A percentile compares a stretch with the other conserved stretches of the same genome.
Evolutionary conservation across 1,140 invertebrate genomes (phyloP).

Genomic region (Drosophila subpulchrella): DNA sequence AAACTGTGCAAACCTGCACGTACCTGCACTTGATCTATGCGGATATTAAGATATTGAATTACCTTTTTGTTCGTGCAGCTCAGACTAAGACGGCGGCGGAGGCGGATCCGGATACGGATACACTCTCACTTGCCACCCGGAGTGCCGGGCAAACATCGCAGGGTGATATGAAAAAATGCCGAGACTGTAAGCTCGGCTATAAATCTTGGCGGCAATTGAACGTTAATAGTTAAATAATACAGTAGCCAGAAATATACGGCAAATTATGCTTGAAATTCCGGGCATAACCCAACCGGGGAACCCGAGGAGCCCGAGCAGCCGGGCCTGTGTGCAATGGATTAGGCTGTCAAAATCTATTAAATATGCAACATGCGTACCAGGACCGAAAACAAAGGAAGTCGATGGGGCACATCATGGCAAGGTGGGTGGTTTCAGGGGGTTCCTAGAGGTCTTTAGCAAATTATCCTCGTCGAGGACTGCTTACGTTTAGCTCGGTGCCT

Average conservation of each 20-base stretch:
- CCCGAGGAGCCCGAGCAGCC: constrained; percentile 27
- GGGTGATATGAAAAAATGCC: constrained; percentile 62
- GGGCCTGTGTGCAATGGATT: constrained; percentile 49
- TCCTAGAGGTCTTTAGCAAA: constrained; percentile 29
- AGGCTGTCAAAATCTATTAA: constrained; percentile 69
- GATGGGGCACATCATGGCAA: background rate
- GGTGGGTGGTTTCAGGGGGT: constrained; percentile 5
- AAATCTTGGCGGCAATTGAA: constrained; percentile 78
- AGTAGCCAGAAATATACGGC: constrained; percentile 72
- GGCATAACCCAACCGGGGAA: constrained; percentile 55
- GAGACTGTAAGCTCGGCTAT: constrained; percentile 44
- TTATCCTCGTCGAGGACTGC: constrained; percentile 14
- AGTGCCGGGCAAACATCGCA: constrained; percentile 12
- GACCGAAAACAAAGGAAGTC: constrained; percentile 22
- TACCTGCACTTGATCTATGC: constrained; percentile 82
- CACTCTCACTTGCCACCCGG: constrained; percentile 29
- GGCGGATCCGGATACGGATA: constrained; percentile 29
- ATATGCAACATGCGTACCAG: constrained; percentile 73
- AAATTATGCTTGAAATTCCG: constrained; percentile 81
- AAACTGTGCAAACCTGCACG: constrained; percentile 80
- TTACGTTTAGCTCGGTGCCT: constrained; percentile 5
- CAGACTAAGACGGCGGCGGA: constrained; percentile 44
- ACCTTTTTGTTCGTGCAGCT: constrained; percentile 75
- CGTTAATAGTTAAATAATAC: constrained; percentile 82
- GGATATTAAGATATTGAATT: constrained; percentile 83